These are phyloP conservation scores for Ennomos erosarius DNA, from an alignment of 2,888 invertebrate genomes.

Conservation along the genomic window DNA sequence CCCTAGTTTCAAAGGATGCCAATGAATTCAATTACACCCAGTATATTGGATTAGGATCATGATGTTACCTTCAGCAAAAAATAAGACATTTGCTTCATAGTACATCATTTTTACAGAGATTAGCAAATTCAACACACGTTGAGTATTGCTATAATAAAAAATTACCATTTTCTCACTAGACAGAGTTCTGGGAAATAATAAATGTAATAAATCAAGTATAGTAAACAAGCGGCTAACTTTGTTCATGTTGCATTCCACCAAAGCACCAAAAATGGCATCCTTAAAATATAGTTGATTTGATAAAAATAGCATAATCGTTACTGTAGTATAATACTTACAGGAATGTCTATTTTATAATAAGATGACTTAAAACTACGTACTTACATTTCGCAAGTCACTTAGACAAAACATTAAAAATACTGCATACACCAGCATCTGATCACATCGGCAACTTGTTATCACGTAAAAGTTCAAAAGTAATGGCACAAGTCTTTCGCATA, in stretches of 20 bases:
- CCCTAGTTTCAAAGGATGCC: too few relatives aligned
- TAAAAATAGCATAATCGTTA: slow-evolving; percentile 30
- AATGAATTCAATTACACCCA: too few relatives aligned
- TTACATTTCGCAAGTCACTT: slow-evolving; percentile 25
- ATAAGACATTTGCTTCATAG: too few relatives aligned
- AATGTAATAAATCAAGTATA: background rate
- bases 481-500: slow-evolving; percentile 37
- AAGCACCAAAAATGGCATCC: slow-evolving; percentile 31
- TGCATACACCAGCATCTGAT: slow-evolving; percentile 33
- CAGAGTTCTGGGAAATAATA: too few relatives aligned
- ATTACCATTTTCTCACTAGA: too few relatives aligned
- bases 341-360: slow-evolving; percentile 57
- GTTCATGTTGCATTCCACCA: slow-evolving; percentile 24
- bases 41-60: too few relatives aligned
- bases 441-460: slow-evolving; percentile 12
- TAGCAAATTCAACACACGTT: too few relatives aligned
- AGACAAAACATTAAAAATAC: slow-evolving; percentile 36
- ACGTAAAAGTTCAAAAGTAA: slow-evolving; percentile 25
- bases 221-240: background rate
- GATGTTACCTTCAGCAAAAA: too few relatives aligned
- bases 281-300: slow-evolving; percentile 30
- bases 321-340: slow-evolving; percentile 51
- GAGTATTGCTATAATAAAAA: too few relatives aligned
- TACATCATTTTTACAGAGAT: too few relatives aligned
- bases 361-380: slow-evolving; percentile 32